Evolutionary conservation across 2,888 invertebrate species (phyloP), one percentile per base, ranked within the genome.

Genomic region (Euphydryas editha): DNA sequence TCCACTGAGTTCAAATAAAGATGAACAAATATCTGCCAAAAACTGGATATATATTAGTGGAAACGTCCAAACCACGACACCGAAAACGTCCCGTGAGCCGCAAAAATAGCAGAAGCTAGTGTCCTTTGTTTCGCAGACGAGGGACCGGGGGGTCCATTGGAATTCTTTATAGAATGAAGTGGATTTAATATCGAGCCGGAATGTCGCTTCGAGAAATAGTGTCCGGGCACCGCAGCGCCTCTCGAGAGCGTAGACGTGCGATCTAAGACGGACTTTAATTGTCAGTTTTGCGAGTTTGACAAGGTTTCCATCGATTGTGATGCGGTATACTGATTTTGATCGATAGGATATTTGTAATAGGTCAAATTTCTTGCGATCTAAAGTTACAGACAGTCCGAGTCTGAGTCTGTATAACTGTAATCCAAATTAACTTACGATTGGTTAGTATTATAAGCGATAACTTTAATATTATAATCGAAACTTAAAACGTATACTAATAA

Each of bases 181-280:
- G 86, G 91, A 92, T 92, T 92, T 93, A 92, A 92, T 93, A 93
- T 92, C 87, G 83, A 76, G 76, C 70, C 74, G 86, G 90, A 87
- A 90, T 90, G 85, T 79, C 81, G 81, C 79, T 78, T 80, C 78
- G 84, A 81, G 77, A 83, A 85, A 85, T 84, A 84, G 81, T 80
- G 87, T 81, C 79, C 79, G 65, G 47, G 30, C 44, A 55, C 49
- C 39, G 47, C 59, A 36, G 51, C 47, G 60, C 57, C 64, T 58
- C 61, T 17, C n/a, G 68, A 59, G 68, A 59, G 58, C 39, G 59
- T 30, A 49, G 65, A 68, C 68, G 71, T 71, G 71, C 69, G 66
- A 68, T 57, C 30, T 30, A 30, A 30, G 62, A 58, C 54, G 54
- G 36, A 44, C 56, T 62, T 68, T 62, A 58, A 59, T 67, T 65